Evolutionary conservation across 1,140 invertebrate genomes (phyloP), one percentile per base, ranked within the genome.

Genomic region (Bombus superbus): DNA sequence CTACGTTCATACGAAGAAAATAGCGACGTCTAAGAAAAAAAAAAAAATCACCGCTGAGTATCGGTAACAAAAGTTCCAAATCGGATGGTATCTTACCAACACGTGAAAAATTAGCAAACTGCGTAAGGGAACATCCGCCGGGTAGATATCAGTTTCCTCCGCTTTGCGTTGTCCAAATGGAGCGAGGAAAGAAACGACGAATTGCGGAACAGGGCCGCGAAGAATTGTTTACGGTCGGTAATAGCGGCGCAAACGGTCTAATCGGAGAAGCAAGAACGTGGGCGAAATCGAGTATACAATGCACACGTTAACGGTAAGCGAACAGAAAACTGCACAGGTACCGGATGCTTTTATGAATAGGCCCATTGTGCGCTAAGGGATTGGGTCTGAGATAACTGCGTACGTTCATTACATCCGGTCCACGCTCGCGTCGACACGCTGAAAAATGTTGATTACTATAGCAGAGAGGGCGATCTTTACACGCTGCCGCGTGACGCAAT

Each of bases 261-360:
- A 86, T 86, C 72, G 66, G 32, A 64, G 13, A 22, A 28, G n/a
- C 22, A 82, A 86, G 32, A 62, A 75, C 47, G 71, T 68, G 40
- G 59, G 53, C 81, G 73, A 84, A 62, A 86, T 73, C 66, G 22
- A 35, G 32, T 72, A 73, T 40, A 83, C 64, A 77, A 83, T 83
- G 35, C 69, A 44, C 53, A 4, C 25, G 81, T 77, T 83, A 77
- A 76, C 85, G 73, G 81, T 86, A 83, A 62, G 47, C 53, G 74
- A 57, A 47, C 73, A 83, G 85, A 86, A 86, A 86, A 73, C 44
- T 53, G 81, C 81, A 62, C 85, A 83, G 85, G 81, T 87, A 87
- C 86, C 86, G 86, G 86, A 87, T 85, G 76, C 62, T 47, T 78
- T 87, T 28, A 59, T 87, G 86, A 87, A 87, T 87, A 74, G 76